Conservation (phyloP, 2,113 vertebrate species). For the Anthoscopus minutus region DNA sequence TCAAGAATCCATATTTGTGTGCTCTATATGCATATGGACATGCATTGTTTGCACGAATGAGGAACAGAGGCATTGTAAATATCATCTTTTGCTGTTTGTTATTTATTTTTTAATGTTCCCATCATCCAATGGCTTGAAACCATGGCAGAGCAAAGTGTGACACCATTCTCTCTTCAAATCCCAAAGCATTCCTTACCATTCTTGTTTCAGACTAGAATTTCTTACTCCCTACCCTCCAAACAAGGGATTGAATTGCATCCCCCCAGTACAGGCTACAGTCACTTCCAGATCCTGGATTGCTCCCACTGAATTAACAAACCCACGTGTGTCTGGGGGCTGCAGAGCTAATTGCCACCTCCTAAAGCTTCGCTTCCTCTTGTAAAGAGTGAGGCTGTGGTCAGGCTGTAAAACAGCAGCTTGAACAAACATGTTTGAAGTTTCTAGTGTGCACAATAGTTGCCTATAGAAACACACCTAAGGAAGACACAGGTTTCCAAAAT, state of each 20-base stretch:
- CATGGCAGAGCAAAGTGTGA: neutral
- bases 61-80: neutral
- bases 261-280: neutral
- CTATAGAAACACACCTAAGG: neutral
- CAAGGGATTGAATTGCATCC: neutral
- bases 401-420: neutral
- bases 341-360: neutral
- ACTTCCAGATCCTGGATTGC: neutral
- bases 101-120: neutral
- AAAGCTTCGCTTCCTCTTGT: neutral
- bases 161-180: neutral
- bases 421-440: neutral
- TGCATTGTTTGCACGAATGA: neutral
- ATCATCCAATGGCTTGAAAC: neutral
- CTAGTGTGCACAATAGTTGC: neutral
- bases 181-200: neutral
- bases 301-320: neutral
- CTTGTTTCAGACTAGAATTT: neutral
- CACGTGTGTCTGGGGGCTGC: neutral
- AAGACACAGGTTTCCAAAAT: neutral
- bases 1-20: neutral
- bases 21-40: neutral
- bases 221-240: neutral
- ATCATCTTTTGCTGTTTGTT: neutral
- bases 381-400: neutral